phyloP scores from a whole-genome alignment of 2,888 invertebrate species.

The Lepidochrysops patricia region DNA sequence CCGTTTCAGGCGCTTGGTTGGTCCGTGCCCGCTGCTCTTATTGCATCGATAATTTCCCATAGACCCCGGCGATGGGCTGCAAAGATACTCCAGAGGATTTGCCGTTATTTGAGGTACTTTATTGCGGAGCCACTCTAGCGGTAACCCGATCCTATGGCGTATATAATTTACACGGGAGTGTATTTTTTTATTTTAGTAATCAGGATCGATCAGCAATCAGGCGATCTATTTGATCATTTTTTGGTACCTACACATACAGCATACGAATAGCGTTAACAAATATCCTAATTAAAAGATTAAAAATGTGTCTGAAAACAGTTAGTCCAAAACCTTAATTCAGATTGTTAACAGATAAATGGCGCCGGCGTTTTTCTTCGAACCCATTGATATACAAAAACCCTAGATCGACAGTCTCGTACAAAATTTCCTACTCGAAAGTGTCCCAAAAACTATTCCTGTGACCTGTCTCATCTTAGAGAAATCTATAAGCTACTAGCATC shows the following conservation, averaged over 20 bases:
- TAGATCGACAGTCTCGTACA: no score
- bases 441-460: no score
- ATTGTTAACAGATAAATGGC: neutral
- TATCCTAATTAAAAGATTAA: neutral
- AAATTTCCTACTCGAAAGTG: no score
- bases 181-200: no score
- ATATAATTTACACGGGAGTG: constrained; percentile 28
- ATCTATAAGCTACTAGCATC: no score
- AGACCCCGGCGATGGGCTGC: neutral
- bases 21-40: constrained; percentile 15
- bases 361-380: neutral
- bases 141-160: neutral
- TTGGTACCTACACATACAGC: no score
- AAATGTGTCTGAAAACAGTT: neutral
- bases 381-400: no score
- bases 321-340: neutral
- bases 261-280: no score
- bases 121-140: neutral
- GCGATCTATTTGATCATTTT: no score
- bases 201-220: no score
- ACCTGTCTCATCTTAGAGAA: no score
- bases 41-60: constrained; percentile 12
- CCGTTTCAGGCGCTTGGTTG: constrained; percentile 18
- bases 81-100: constrained; percentile 14
- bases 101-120: constrained; percentile 15